phyloP scores from a whole-genome alignment of 2,888 invertebrate species.

The Drosophila nigricruria region DNA sequence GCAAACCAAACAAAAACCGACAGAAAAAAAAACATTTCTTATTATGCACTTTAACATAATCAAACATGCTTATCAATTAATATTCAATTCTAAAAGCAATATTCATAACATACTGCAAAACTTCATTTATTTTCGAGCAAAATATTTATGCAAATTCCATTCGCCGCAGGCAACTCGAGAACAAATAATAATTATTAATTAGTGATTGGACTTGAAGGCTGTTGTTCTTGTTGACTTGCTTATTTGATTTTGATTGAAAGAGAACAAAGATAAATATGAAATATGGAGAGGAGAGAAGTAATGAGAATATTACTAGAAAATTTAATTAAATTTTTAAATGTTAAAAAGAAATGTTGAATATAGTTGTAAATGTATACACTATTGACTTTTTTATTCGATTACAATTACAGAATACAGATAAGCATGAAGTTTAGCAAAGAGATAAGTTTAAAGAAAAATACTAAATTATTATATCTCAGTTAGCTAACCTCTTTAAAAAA shows the following conservation, averaged over 20 bases:
- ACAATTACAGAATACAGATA: no score
- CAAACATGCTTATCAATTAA: slow-evolving; percentile 13
- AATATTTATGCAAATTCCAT: background rate
- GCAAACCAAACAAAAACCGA: slow-evolving; percentile 16
- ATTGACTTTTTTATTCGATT: no score
- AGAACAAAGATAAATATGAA: background rate
- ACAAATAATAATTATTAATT: slow-evolving; percentile 1
- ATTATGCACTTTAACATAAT: slow-evolving; percentile 22
- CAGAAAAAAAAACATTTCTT: slow-evolving; percentile 9
- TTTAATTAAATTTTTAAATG: no score
- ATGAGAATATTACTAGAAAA: background rate
- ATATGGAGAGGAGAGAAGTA: no score
- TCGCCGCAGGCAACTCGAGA: background rate
- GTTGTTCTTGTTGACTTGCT: background rate
- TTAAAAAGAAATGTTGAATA: no score
- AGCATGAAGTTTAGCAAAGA: no score
- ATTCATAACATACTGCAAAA: background rate
- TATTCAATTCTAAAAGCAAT: background rate
- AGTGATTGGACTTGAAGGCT: no score
- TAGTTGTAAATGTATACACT: no score
- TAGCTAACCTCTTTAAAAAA: no score
- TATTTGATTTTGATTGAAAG: background rate
- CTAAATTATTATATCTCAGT: no score
- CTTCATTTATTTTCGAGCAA: slow-evolving; percentile 2
- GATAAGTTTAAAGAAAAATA: no score